phyloP scores from a whole-genome alignment of 1,140 invertebrate species.

The Zaprionus vittiger region DNA sequence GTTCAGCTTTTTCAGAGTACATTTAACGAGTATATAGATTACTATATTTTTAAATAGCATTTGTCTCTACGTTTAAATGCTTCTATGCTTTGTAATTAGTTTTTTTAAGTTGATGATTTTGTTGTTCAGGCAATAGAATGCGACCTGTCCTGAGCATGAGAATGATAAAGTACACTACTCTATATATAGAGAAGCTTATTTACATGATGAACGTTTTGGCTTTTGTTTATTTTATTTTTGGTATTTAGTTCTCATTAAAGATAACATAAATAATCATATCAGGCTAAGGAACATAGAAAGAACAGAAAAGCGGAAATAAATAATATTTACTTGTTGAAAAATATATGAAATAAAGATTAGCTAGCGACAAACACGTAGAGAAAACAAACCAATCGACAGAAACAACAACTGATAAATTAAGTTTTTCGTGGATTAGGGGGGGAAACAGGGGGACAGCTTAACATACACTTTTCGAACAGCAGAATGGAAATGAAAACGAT shows the following conservation, averaged over 20 bases:
- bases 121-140: conserved; percentile 54
- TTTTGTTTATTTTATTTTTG: conserved; percentile 44
- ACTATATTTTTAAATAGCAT: conserved; percentile 50
- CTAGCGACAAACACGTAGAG: conserved; percentile 69
- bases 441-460: conserved; percentile 37
- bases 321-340: conserved; percentile 23
- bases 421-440: conserved; percentile 35
- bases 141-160: conserved; percentile 43
- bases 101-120: conserved; percentile 39
- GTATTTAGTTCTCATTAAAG: conserved; percentile 17
- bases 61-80: conserved; percentile 50
- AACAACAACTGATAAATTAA: conserved; percentile 69
- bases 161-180: conserved; percentile 59
- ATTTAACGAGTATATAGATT: conserved; percentile 49
- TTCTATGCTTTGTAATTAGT: conserved; percentile 60
- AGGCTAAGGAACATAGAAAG: conserved; percentile 46
- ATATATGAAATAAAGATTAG: conserved; percentile 51
- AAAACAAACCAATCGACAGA: conserved; percentile 76
- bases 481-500: conserved; percentile 42
- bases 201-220: conserved; percentile 67
- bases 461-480: conserved; percentile 51
- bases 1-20: conserved; percentile 60
- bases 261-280: conserved; percentile 29
- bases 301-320: conserved; percentile 42
- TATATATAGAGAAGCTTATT: conserved; percentile 70